Evolutionary conservation across 2,113 vertebrate genomes (phyloP), one percentile per base, ranked within the genome.

Genomic region (Cephalopterus ornatus): DNA sequence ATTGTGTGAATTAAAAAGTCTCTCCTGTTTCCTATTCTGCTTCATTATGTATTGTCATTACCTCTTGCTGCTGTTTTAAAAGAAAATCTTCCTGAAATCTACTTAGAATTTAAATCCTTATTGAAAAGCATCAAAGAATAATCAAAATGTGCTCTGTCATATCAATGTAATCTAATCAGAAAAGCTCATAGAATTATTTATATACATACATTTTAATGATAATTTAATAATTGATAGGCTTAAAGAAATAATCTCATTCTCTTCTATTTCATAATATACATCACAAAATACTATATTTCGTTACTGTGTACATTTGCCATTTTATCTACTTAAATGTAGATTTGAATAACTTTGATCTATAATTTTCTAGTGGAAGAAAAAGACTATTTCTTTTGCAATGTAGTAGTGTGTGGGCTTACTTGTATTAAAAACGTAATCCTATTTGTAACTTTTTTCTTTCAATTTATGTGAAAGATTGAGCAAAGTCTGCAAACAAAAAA

Each of bases 191-290:
- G 55, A 88, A 84, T 88, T 89, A 73, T 95, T 96, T 88, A 84
- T 89, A 66, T 74, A 58, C 68, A 26, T 94, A 65, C 42, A 71
- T 83, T 86, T 89, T 74, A 53, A 91, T 93, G 63, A 74, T 94
- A 89, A 89, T 95, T 89, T 89, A 81, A 88, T 93, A 95, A 91
- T 93, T 92, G 44, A 94, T 84, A 89, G 24, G 55, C 19, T 76
- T 96, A 90, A 91, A 90, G 56, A 70, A 96, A 88, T 97, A 97
- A 95, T 92, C 62, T 89, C 11, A 91, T 87, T 96, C n/a, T 88
- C 62, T 89, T 96, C 59, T 89, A 76, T 93, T 95, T 95, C 53
- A 50, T 71, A 85, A 85, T 82, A 92, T 90, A 73, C 39, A 93
- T 76, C 58, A 90, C 67, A 6, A 92, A 92, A 78, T 58, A 92